Conservation (phyloP, 1,140 invertebrate genomes). For the Trichoplusia ni region DNA sequence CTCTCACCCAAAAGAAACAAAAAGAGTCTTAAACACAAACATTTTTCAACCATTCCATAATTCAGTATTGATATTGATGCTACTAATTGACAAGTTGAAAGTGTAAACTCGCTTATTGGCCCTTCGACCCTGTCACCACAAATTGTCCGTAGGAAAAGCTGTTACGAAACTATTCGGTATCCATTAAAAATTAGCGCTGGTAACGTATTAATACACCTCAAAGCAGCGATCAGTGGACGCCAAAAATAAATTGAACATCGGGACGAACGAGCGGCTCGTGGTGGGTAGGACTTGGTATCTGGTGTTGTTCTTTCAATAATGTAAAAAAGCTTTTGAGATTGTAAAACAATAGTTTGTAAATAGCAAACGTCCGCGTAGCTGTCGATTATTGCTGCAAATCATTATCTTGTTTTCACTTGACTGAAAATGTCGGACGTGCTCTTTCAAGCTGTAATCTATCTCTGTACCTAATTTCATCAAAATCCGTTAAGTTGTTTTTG, state of each 20-base stretch:
- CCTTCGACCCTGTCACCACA: conserved; percentile 48
- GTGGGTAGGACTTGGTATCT: neutral
- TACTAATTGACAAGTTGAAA: conserved; percentile 30
- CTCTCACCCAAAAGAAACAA: neutral
- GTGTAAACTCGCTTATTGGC: conserved; percentile 34
- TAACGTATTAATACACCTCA: conserved; percentile 58
- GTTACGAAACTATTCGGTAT: conserved; percentile 43
- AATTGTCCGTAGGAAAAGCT: conserved; percentile 43
- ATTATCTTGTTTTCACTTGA: too few species aligned
- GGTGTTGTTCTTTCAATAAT: neutral
- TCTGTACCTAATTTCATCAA: too few species aligned
- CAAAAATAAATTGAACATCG: conserved; percentile 54
- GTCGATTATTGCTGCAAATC: too few species aligned
- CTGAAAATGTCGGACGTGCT: too few species aligned
- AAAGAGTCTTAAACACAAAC: neutral
- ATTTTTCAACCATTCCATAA: conserved; percentile 23
- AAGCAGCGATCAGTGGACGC: conserved; percentile 44
- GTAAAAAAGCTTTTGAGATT: too few species aligned
- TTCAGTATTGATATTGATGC: conserved; percentile 24
- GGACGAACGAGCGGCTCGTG: conserved; percentile 12
- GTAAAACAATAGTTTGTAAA: too few species aligned
- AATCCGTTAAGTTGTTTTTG: too few species aligned
- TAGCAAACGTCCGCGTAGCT: too few species aligned
- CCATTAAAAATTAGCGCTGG: conserved; percentile 60
- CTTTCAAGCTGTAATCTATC: too few species aligned